Evolutionary conservation across 1,140 invertebrate species (phyloP), one percentile per base, ranked within the genome.

Genomic region (Microvelia longipes): DNA sequence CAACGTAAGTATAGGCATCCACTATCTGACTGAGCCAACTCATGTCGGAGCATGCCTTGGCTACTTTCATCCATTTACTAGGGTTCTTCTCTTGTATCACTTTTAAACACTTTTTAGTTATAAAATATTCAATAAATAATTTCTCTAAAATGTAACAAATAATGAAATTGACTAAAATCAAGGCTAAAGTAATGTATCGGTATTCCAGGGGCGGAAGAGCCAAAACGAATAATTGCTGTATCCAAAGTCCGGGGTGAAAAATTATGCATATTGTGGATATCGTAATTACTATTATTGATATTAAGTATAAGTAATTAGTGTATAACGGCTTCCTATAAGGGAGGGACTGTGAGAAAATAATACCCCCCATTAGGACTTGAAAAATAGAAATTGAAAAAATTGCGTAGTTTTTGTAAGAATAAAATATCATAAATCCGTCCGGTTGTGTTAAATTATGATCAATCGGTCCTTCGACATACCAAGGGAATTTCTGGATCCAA

Each of bases 401-500:
- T 19, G 35, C 35, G 35, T 50, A 50, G 19, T 50, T 50, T 50
- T 19, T 50, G 19, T 11, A 50, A 5, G 35, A 11, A 50, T 50
- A 50, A 11, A 19, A 50, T 11, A 50, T 50, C 35, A 50, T 50
- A 19, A 11, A 50, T 19, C 19, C 35, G 35, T 50, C 35, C 35
- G 35, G 5, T 50, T 50, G 35, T 50, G 5, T 19, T 50, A 50
- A 50, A 11, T 50, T 5, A 11, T 50, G 5, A 50, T 50, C 35
- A 50, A 27, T 28, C 2, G 1, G 28, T 28, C 26, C 65, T 11
- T 24, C 80, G 35, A 50, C 35, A 50, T 50, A 50, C 35, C 35
- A 50, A 5, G 35, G 35, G 19, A 50, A 50, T 50, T 5, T 50
- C 35, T 50, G 35, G 5, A 50, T 19, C 35, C 35, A 50, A 50